Evolutionary conservation across 92 coral and sea anemone species (phyloP).

Genomic region (Virgularia gustaviana): DNA sequence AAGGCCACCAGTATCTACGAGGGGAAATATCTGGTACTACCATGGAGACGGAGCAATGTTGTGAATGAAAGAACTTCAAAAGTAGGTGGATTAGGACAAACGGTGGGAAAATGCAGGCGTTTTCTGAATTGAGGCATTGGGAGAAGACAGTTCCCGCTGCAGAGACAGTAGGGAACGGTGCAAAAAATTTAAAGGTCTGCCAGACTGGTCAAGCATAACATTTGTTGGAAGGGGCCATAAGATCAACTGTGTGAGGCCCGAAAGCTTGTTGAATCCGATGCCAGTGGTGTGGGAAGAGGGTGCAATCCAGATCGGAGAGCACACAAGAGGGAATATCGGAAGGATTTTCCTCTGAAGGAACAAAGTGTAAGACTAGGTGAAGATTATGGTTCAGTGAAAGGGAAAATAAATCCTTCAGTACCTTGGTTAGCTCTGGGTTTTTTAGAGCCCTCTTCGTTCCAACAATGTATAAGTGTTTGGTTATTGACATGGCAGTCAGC

Average conservation of each 20-base stretch:
- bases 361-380: neutral
- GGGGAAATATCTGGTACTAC: neutral
- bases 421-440: too few relatives aligned
- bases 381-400: too few relatives aligned
- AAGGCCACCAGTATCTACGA: neutral
- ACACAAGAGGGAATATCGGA: slow-evolving; percentile 51
- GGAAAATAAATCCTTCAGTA: too few relatives aligned
- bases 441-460: neutral
- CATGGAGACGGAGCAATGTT: neutral
- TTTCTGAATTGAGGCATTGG: neutral
- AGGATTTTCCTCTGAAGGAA: slow-evolving; percentile 40
- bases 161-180: slow-evolving; percentile 30
- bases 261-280: slow-evolving; percentile 39
- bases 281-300: slow-evolving; percentile 41
- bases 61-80: neutral
- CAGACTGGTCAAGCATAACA: slow-evolving; percentile 24
- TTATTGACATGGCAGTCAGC: neutral
- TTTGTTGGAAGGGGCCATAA: slow-evolving; percentile 55
- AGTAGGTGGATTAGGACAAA: slow-evolving; percentile 22
- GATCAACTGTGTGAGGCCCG: slow-evolving; percentile 58
- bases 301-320: slow-evolving; percentile 55
- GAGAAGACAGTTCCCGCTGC: slow-evolving; percentile 48
- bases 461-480: neutral
- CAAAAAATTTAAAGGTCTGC: slow-evolving; percentile 49
- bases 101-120: slow-evolving; percentile 40